Conservation (phyloP, 2,797 vertebrate genomes). For the Netta rufina region DNA sequence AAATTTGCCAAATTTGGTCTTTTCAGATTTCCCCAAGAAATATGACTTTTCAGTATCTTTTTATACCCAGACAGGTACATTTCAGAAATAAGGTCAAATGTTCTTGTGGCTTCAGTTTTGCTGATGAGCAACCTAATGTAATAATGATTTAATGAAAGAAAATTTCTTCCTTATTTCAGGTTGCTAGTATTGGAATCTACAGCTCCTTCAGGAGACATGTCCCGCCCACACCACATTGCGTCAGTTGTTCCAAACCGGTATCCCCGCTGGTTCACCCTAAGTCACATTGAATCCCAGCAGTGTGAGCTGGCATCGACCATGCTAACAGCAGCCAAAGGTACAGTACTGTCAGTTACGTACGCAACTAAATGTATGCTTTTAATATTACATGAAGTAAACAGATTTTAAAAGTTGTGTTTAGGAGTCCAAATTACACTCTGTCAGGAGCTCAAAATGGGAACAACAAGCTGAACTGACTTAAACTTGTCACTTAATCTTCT, state of each 20-base stretch:
- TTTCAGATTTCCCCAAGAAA: background rate
- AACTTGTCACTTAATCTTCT: background rate
- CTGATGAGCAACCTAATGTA: background rate
- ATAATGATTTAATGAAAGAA: background rate
- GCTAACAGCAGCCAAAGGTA: slow-evolving; percentile 99
- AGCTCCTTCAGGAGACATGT: slow-evolving; percentile 86
- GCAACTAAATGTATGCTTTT: slow-evolving; percentile 17
- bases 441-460: background rate
- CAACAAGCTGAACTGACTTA: background rate
- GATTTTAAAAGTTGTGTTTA: background rate
- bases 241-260: slow-evolving; percentile 94
- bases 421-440: background rate
- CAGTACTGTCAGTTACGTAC: background rate
- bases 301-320: slow-evolving; percentile 99
- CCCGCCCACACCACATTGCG: slow-evolving; percentile 92
- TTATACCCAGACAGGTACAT: background rate
- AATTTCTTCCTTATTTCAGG: slow-evolving; percentile 73
- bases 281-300: slow-evolving; percentile 99
- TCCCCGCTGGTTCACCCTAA: slow-evolving; percentile 97
- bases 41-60: background rate
- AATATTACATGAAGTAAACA: background rate
- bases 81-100: background rate
- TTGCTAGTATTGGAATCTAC: slow-evolving; percentile 95
- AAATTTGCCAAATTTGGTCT: background rate
- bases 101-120: background rate